Conservation (phyloP, 2,888 invertebrate species). For the Drosophila maculinotata region DNA sequence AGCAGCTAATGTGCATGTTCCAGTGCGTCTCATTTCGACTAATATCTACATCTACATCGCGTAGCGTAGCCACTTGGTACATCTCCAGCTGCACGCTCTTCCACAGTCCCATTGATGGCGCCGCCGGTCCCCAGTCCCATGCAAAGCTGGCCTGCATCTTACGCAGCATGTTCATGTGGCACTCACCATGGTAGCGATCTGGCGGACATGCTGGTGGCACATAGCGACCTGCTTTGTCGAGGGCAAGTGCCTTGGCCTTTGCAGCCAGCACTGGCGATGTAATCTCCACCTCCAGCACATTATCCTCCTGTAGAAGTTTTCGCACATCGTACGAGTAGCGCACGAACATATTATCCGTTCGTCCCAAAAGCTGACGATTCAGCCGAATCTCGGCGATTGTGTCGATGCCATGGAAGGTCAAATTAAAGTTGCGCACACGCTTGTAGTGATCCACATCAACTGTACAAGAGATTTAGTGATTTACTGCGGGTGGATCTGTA, state of each 20-base stretch:
- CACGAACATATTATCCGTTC: constrained; percentile 94
- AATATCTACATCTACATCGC: constrained; percentile 86
- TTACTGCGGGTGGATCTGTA: neutral
- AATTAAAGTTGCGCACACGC: constrained; percentile 75
- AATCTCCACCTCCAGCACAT: constrained; percentile 88
- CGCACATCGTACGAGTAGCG: constrained; percentile 91
- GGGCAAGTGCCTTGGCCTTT: constrained; percentile 82
- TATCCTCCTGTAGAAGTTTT: constrained; percentile 84
- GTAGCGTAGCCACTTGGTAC: constrained; percentile 88
- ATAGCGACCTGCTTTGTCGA: constrained; percentile 48
- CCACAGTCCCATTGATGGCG: constrained; percentile 97
- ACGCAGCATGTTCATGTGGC: constrained; percentile 95
- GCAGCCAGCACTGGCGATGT: constrained; percentile 89
- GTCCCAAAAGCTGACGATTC: constrained; percentile 89
- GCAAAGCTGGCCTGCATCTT: constrained; percentile 98
- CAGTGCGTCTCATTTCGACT: constrained; percentile 83
- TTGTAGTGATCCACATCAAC: constrained; percentile 67
- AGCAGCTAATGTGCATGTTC: constrained; percentile 85
- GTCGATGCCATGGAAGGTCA: constrained; percentile 95
- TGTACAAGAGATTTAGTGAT: constrained; percentile 13
- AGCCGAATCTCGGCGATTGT: constrained; percentile 91
- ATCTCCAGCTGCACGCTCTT: constrained; percentile 89
- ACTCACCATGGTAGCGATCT: constrained; percentile 93
- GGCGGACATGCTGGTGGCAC: constrained; percentile 92
- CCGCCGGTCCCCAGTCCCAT: constrained; percentile 99